A percentile compares a stretch with the other conserved stretches of the same genome.
phyloP scores from a whole-genome alignment of 2,113 vertebrate species.

The cat (Felis catus) region F.catus_Fca126_mat1.0 CM031422.1:68987501-68988000 shows the following conservation, averaged over 20 bases:
- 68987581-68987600: neutral
- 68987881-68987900: neutral
- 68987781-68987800: neutral
- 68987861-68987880: neutral
- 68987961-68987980: neutral
- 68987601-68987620: neutral
- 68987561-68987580: neutral
- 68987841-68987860: neutral
- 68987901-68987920: neutral
- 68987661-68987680: neutral
- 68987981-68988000: neutral
- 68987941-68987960: neutral
- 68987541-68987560: neutral
- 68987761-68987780: neutral
- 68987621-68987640: neutral
- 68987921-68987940: neutral
- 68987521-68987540: neutral
- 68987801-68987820: neutral
- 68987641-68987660: neutral
- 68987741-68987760: neutral
- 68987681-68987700: neutral
- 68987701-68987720: neutral
- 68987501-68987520: neutral
- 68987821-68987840: neutral
- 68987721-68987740: neutral